Base-by-base conservation (phyloP, 2,797 vertebrate genomes). In the Acanthiza pusilla region DNA sequence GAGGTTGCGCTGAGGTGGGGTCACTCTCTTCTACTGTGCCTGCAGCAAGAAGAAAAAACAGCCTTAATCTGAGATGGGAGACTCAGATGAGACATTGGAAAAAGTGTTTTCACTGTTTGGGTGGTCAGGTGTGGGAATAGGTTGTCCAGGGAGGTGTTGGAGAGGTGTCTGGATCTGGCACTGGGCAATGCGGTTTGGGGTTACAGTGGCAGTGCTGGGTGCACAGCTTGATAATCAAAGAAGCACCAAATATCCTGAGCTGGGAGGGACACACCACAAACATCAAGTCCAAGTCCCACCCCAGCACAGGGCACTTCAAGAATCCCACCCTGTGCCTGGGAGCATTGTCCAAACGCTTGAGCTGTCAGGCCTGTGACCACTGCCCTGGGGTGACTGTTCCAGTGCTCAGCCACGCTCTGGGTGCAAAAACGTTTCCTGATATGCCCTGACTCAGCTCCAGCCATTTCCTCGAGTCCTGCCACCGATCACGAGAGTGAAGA, bases 261-360 rank as follows among this genome's bases (percentile, higher is more conserved):
- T 2, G 2, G 1, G 34, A 65, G 4, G 1, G 18, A 84, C 1
- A 3, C 25, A 5, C 3, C 10, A 66, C 23, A 22, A 66, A 5
- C 3, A 47, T 1, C 0, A 0, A 47, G 16, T 13, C 18, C 7
- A 6, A 1, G 4, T 32, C 40, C 22, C 5, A 5, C 2, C 9
- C 13, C 18, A 1, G 2, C 30, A 53, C 3, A 45, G 5, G 12
- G 23, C 12, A 6, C 2, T 2, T 8, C 65, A 11, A 5, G 10
- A 72, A 20, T 18, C 22, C 22, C 47, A 58, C 2, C 3, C 0
- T 0, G 3, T 13, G 5, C 23, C 11, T 16, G 23, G n/a, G 17
- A 48, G 47, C 47, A 25, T 48, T 48, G 47, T 25, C 47, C 47
- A 48, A 48, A 25, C 2, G 13, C 29, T 10, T 11, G n/a, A 47